Evolutionary conservation across 2,888 invertebrate species (phyloP), one percentile per base, ranked within the genome.

Genomic region (Macrophya alboannulata): DNA sequence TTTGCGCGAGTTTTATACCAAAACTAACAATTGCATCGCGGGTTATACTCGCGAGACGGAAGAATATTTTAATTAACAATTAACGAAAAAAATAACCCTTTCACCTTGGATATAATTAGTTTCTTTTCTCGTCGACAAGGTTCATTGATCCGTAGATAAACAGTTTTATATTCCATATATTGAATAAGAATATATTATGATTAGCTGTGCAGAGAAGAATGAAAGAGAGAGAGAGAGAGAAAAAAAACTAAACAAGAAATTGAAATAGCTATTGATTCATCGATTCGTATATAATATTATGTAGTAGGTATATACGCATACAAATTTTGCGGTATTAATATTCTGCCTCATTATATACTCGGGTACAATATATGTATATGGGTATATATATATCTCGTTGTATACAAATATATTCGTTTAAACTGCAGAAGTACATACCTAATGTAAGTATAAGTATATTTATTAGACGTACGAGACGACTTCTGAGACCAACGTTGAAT

Each of bases 11-110:
- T 62, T 12, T 10, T 25, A 31, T n/a, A n/a, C n/a, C 62, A 9
- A 12, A 62, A 55, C 55, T 55, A n/a, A 55, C n/a, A 55, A 55
- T n/a, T 55, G 55, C 55, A 55, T 17, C 17, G 51, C 55, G 55
- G 55, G 55, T 55, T n/a, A n/a, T n/a, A n/a, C n/a, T n/a, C 55
- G 3, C 8, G 55, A 55, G n/a, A 51, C 51, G 6, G 17, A 5
- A 51, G 31, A 31, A 55, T n/a, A 17, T 55, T 55, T 55, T 55
- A 55, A 55, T 55, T 55, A 55, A n/a, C 55, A 55, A 55, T 55
- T 55, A 55, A n/a, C n/a, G n/a, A n/a, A 55, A 55, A 55, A 55
- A 55, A n/a, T 55, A 55, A 55, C 55, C 55, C 62, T 25, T 12
- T 12, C 25, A 62, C 62, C 62, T 62, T 62, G 2, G 25, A 25